Conservation (phyloP, 1,140 invertebrate genomes). For the Brachionus rotundiformis region DNA sequence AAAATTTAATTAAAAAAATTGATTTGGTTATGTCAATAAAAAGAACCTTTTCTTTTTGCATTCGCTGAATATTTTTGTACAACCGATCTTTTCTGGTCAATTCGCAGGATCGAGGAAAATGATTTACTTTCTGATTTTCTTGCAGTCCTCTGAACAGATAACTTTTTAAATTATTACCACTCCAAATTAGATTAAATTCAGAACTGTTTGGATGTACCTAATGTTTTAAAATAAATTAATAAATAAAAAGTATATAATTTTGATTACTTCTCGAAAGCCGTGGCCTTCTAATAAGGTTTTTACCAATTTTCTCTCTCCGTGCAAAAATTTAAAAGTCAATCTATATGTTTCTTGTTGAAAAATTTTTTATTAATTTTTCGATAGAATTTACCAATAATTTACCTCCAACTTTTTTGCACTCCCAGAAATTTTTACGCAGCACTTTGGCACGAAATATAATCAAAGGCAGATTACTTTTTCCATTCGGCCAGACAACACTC, state of each 20-base stretch:
- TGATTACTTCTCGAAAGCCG: constrained; percentile 62
- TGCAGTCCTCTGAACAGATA: constrained; percentile 77
- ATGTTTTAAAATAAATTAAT: too few relatives aligned
- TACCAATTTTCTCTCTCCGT: constrained; percentile 62
- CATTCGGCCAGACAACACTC: constrained; percentile 59
- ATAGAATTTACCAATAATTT: too few relatives aligned
- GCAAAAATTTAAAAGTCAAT: constrained; percentile 63
- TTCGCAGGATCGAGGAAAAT: constrained; percentile 84
- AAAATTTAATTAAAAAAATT: not conserved
- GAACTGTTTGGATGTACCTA: constrained; percentile 66
- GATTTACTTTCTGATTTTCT: constrained; percentile 85
- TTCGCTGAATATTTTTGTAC: constrained; percentile 67
- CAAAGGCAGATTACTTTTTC: constrained; percentile 59
- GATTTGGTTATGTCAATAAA: too few relatives aligned
- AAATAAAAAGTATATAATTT: not conserved
- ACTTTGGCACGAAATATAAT: constrained; percentile 59
- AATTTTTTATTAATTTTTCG: constrained; percentile 36
- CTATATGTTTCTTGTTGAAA: constrained; percentile 61
- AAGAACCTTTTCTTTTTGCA: constrained; percentile 76
- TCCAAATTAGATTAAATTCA: constrained; percentile 86
- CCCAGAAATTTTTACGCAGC: constrained; percentile 57
- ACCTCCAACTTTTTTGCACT: constrained; percentile 61
- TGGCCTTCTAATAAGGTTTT: constrained; percentile 60
- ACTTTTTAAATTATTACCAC: constrained; percentile 84
- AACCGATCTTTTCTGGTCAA: constrained; percentile 65